Conservation (phyloP, 2,113 vertebrate species). For the Spermophilus dauricus region DNA sequence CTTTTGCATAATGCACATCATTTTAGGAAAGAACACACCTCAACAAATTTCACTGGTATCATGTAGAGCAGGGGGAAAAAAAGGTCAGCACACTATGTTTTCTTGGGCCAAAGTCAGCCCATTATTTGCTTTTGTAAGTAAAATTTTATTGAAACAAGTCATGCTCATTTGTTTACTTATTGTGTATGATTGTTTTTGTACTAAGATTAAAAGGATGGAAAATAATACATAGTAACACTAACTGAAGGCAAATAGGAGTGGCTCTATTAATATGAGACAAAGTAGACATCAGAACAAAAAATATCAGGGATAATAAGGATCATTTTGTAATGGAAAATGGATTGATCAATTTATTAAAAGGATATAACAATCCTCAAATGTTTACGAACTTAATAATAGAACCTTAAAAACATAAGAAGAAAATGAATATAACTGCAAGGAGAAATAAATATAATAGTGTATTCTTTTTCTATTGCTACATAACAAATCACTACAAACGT, state of each 20-base stretch:
- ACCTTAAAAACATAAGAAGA: not conserved
- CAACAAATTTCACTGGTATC: not conserved
- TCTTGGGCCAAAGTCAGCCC: not conserved
- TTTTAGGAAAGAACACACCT: not conserved
- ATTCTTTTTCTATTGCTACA: not conserved
- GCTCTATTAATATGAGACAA: not conserved
- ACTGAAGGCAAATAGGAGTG: no score
- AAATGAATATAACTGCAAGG: not conserved
- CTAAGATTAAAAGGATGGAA: not conserved
- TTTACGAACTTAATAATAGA: not conserved
- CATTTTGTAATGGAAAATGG: not conserved
- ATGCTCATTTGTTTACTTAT: not conserved
- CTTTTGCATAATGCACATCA: not conserved
- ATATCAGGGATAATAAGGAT: not conserved
- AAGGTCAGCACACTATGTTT: no score
- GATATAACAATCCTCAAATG: not conserved
- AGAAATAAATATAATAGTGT: not conserved
- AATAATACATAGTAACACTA: not conserved
- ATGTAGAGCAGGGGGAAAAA: not conserved
- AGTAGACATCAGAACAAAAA: not conserved
- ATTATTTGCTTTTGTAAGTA: not conserved
- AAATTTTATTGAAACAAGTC: not conserved
- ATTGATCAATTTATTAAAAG: not conserved
- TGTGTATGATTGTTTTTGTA: not conserved
- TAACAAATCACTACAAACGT: not conserved